Conservation (phyloP, 2,888 invertebrate species). For the Acanthococcus lagerstroemiae region DNA sequence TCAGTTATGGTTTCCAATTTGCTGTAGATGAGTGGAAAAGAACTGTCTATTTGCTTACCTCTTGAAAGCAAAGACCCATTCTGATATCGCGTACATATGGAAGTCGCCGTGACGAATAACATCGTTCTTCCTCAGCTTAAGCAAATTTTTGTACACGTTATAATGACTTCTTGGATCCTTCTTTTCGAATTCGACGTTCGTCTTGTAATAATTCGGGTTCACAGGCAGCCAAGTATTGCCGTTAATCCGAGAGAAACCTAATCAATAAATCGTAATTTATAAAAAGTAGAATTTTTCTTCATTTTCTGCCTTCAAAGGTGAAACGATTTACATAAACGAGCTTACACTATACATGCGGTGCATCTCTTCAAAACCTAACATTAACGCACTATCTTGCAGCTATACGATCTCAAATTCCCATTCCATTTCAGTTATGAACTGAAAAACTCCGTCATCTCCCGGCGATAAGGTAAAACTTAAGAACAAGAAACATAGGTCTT, state of each 20-base stretch:
- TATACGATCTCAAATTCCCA: no score
- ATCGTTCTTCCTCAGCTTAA: constrained; percentile 12
- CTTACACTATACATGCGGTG: no score
- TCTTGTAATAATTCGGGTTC: constrained; percentile 29
- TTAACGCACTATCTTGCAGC: no score
- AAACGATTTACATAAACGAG: not conserved
- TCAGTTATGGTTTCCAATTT: no score
- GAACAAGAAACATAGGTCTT: no score
- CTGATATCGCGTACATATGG: not conserved
- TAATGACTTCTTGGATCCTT: constrained; percentile 16
- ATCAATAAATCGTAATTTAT: no score
- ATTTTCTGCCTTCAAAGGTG: not conserved
- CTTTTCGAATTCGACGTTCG: constrained; percentile 23
- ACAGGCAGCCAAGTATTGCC: constrained; percentile 27
- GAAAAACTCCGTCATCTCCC: no score
- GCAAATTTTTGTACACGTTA: constrained; percentile 24
- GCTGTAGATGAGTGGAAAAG: no score
- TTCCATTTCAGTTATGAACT: no score
- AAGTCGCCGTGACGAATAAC: constrained; percentile 10
- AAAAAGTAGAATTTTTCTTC: no score
- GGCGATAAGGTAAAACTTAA: no score
- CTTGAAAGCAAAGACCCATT: constrained; percentile 14
- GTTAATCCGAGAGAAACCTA: constrained; percentile 15
- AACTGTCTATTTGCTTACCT: constrained; percentile 22
- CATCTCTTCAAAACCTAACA: no score